Conservation (phyloP, 2,113 vertebrate genomes). For the Sinocyclocheilus grahami region DNA sequence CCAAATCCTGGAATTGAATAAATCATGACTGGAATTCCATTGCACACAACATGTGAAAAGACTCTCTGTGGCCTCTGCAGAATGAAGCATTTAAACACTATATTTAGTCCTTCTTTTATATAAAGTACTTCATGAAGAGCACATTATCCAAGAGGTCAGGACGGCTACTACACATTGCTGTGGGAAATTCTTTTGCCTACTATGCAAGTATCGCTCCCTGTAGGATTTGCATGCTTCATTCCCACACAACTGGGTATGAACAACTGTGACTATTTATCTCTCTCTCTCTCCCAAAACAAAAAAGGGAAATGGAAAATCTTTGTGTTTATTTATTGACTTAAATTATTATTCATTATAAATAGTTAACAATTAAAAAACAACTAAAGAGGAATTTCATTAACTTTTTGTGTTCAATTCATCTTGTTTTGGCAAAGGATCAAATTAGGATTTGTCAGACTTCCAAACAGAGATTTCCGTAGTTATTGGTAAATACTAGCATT, state of each 20-base stretch:
- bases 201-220: slow-evolving; percentile 32
- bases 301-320: background rate
- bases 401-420: too few relatives aligned
- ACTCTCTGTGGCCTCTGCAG: slow-evolving; percentile 68
- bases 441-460: too few relatives aligned
- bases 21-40: slow-evolving; percentile 67
- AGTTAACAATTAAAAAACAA: background rate
- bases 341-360: background rate
- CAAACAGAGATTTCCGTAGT: too few relatives aligned
- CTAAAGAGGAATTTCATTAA: too few relatives aligned
- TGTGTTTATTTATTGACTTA: background rate
- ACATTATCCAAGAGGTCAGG: slow-evolving; percentile 64
- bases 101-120: slow-evolving; percentile 68
- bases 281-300: background rate
- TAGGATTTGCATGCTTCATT: slow-evolving; percentile 23
- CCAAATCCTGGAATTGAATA: slow-evolving; percentile 63
- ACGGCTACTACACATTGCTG: slow-evolving; percentile 58
- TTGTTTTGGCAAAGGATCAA: too few relatives aligned
- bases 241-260: slow-evolving; percentile 27
- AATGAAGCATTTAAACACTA: slow-evolving; percentile 68
- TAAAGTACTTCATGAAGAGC: slow-evolving; percentile 63
- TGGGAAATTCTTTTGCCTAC: slow-evolving; percentile 65
- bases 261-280: background rate
- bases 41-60: slow-evolving; percentile 66
- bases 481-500: background rate